These are phyloP conservation scores for Lepidocyrtinus sp. DNA, from an alignment of 2,888 invertebrate species.

Conservation along the genomic window DNA sequence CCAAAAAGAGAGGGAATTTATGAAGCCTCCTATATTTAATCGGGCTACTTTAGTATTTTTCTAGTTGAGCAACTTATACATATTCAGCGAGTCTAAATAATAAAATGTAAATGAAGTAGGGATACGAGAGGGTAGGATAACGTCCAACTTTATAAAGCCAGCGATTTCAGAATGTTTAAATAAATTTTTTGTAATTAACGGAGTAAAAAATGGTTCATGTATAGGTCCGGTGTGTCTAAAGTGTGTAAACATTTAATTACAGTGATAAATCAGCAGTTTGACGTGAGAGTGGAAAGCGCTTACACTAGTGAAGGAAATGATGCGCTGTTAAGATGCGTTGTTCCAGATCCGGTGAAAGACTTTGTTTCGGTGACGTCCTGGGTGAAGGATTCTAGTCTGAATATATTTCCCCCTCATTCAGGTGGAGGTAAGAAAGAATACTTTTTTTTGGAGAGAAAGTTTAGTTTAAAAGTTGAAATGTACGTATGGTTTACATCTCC, in stretches of 20 bases:
- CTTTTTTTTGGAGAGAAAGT: background rate
- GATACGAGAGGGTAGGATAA: background rate
- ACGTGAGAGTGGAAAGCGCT: conserved; percentile 73
- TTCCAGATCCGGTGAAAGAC: conserved; percentile 73
- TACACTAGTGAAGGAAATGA: conserved; percentile 73
- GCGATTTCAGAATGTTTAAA: background rate
- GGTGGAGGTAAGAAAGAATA: conserved; percentile 63
- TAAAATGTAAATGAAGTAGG: conserved; percentile 29
- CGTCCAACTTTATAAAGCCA: background rate
- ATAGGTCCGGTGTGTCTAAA: background rate
- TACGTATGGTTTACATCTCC: conserved; percentile 48
- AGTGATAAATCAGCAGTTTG: conserved; percentile 72
- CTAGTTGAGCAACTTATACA: background rate
- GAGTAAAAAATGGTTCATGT: too few relatives aligned
- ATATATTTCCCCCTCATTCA: conserved; percentile 68
- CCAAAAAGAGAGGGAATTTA: background rate
- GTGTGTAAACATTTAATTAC: conserved; percentile 34
- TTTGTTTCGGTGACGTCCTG: conserved; percentile 73
- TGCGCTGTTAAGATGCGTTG: conserved; percentile 73
- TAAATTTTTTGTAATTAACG: background rate
- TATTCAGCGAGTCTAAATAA: conserved; percentile 21
- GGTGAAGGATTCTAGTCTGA: conserved; percentile 69
- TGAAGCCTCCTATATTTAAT: background rate
- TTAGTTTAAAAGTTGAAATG: background rate
- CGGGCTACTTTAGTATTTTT: background rate